phyloP scores from a whole-genome alignment of 1,140 invertebrate genomes.

The Diprion similis region DNA sequence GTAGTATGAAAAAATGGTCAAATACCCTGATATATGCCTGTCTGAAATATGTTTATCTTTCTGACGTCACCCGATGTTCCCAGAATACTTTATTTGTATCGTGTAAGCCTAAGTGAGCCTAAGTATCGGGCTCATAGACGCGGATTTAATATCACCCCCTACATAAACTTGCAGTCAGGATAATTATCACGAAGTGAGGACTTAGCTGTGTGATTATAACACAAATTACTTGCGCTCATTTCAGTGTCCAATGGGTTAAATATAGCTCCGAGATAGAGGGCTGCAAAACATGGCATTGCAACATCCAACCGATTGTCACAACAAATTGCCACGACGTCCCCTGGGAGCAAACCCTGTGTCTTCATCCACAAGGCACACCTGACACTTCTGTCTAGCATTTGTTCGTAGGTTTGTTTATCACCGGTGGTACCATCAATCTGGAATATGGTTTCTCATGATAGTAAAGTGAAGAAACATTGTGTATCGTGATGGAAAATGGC shows the following conservation, averaged over 20 bases:
- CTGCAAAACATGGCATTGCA: conserved; percentile 56
- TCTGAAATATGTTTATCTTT: too few species aligned
- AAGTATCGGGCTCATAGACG: too few species aligned
- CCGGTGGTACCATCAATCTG: conserved; percentile 61
- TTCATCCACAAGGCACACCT: conserved; percentile 56
- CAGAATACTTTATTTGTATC: too few species aligned
- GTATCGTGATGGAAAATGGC: background rate
- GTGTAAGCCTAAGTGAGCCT: too few species aligned
- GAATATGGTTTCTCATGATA: background rate
- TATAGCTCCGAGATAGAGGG: conserved; percentile 51
- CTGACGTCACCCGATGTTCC: too few species aligned
- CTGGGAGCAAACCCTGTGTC: conserved; percentile 45
- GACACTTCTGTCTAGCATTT: conserved; percentile 49
- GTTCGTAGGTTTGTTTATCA: conserved; percentile 50
- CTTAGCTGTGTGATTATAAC: conserved; percentile 6
- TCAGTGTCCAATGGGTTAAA: conserved; percentile 34
- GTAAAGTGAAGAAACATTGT: background rate
- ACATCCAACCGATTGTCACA: conserved; percentile 58
- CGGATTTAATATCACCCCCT: too few species aligned
- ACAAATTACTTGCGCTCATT: conserved; percentile 32
- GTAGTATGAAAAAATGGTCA: too few species aligned
- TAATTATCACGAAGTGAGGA: too few species aligned
- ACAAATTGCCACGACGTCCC: conserved; percentile 56
- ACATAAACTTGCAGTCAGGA: too few species aligned
- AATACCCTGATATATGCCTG: too few species aligned